phyloP scores from a whole-genome alignment of 2,113 vertebrate genomes.

The Sprattus sprattus region DNA sequence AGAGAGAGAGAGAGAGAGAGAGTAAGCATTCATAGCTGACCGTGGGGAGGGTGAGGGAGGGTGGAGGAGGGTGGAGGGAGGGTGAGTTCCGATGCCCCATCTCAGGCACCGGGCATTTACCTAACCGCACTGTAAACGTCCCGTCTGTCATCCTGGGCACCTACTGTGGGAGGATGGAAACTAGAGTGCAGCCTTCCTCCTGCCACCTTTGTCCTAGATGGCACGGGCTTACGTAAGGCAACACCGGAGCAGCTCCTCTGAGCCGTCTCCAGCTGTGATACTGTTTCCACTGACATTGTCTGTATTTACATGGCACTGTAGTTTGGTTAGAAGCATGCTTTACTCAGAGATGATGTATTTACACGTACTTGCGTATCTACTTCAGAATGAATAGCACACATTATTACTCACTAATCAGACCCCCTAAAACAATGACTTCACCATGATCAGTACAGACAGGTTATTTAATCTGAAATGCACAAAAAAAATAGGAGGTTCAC shows the following conservation, averaged over 20 bases:
- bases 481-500: no score
- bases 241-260: not conserved
- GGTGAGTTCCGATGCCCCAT: not conserved
- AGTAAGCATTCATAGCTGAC: not conserved
- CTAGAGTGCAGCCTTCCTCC: not conserved
- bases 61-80: not conserved
- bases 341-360: not conserved
- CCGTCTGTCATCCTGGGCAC: not conserved
- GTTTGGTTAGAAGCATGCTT: not conserved
- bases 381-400: no score
- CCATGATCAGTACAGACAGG: no score
- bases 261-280: not conserved
- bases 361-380: no score
- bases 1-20: no score
- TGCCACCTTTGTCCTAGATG: slow-evolving; percentile 32
- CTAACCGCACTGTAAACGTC: not conserved
- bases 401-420: no score
- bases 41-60: not conserved
- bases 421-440: no score
- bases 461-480: no score
- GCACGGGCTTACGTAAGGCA: slow-evolving; percentile 13
- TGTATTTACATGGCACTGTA: not conserved
- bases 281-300: not conserved
- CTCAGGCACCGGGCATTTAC: not conserved
- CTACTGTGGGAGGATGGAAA: not conserved